phyloP scores from a whole-genome alignment of 2,888 invertebrate species.

The Conus canariensis region DNA sequence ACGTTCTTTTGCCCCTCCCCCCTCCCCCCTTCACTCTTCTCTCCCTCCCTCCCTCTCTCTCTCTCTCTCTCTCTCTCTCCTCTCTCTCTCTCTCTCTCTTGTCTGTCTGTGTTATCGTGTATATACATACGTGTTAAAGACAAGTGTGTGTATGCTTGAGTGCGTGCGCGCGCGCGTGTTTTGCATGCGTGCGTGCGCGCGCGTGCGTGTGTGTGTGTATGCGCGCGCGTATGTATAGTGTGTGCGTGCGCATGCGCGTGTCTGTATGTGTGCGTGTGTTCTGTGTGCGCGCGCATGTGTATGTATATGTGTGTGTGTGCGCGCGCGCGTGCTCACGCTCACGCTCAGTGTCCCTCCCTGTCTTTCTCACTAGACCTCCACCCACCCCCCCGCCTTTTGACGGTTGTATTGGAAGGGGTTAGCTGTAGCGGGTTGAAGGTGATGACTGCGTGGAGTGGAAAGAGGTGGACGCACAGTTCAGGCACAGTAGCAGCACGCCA shows the following conservation, averaged over 20 bases:
- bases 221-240: too few relatives aligned
- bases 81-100: neutral
- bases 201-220: too few relatives aligned
- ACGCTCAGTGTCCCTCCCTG: neutral
- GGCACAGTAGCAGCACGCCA: too few relatives aligned
- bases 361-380: neutral
- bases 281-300: neutral
- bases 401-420: too few relatives aligned
- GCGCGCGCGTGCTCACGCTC: neutral
- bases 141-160: neutral
- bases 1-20: constrained; percentile 9
- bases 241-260: too few relatives aligned
- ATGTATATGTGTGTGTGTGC: neutral
- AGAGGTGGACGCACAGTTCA: too few relatives aligned
- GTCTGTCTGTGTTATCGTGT: neutral
- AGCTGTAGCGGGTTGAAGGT: too few relatives aligned
- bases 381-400: neutral
- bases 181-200: too few relatives aligned
- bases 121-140: too few relatives aligned
- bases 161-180: too few relatives aligned
- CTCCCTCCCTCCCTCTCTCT: neutral
- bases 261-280: too few relatives aligned
- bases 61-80: neutral
- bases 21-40: neutral
- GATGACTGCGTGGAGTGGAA: too few relatives aligned